These are phyloP conservation scores for Otolemur crassicaudatus DNA, from an alignment of 2,797 vertebrate genomes.

Conservation along the genomic window DNA sequence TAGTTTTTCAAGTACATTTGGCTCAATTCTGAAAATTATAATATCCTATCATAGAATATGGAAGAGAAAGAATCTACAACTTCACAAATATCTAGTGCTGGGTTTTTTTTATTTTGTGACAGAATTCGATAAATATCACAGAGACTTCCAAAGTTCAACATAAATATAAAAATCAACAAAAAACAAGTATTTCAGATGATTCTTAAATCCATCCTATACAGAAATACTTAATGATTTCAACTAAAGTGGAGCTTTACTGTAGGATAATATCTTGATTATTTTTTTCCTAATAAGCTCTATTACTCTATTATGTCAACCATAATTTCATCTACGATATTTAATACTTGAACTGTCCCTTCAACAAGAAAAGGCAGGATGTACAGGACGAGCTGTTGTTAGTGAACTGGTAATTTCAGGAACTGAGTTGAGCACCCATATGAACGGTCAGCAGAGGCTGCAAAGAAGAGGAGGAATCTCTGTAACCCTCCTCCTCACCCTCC, in stretches of 20 bases:
- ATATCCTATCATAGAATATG: background rate
- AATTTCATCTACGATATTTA: background rate
- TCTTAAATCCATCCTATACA: background rate
- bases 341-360: background rate
- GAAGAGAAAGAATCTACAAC: background rate
- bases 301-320: background rate
- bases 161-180: background rate
- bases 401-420: background rate
- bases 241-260: background rate
- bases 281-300: constrained; percentile 31
- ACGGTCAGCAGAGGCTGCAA: background rate
- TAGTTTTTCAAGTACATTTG: background rate
- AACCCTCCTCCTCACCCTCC: background rate
- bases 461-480: background rate
- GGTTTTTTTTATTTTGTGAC: background rate
- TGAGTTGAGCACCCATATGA: background rate
- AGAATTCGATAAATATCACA: background rate
- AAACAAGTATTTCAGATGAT: background rate
- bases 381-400: background rate
- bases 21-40: constrained; percentile 21
- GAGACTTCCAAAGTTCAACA: background rate
- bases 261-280: background rate
- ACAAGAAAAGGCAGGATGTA: background rate
- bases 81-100: background rate
- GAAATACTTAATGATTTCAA: constrained; percentile 20